Base-by-base conservation (phyloP, 2,797 vertebrate genomes). In the Catharus ustulatus region DNA sequence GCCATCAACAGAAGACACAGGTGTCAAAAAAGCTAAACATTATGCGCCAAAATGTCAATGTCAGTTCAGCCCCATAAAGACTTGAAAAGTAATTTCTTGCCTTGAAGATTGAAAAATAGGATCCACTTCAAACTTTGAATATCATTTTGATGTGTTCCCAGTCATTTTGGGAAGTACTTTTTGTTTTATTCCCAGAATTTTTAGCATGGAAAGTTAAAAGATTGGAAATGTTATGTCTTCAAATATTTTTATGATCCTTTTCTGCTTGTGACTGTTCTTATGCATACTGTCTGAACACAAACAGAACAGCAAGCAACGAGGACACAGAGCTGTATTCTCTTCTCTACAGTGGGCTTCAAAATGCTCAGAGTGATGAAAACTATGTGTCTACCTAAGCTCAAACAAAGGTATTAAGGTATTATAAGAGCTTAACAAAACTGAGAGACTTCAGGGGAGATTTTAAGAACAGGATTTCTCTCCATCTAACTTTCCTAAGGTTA, bases 21-120 rank as follows among this genome's bases (percentile, higher is more conserved):
- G 26, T 77, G 23, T 36, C 32, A 79, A 78, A 93, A 95, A 90
- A 89, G 21, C 79, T 82, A 69, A 84, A 77, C 55, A 62, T 89
- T 64, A 79, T 84, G 55, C 45, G 54, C 78, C 58, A 63, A 95
- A 96, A 92, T 91, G 73, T 87, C 84, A 95, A 3, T 55, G 64
- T 69, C 23, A 54, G 17, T 42, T 86, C 85, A 96, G 71, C 6
- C 34, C 23, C 42, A 58, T 73, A 85, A 93, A 57, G 26, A 75
- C 13, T 49, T 13, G 13, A 77, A 84, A 78, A 92, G 49, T 22
- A 4, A 43, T n/a, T 61, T 74, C 51, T 93, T 72, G 12, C 48
- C 69, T 78, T 78, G 36, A 80, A 80, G 74, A 72, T 26, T 22
- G 40, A 52, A 71, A 93, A 86, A 51, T 8, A 4, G 55, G 32